Base-by-base conservation (phyloP, 2,888 invertebrate genomes). In the Aplocera efformata region DNA sequence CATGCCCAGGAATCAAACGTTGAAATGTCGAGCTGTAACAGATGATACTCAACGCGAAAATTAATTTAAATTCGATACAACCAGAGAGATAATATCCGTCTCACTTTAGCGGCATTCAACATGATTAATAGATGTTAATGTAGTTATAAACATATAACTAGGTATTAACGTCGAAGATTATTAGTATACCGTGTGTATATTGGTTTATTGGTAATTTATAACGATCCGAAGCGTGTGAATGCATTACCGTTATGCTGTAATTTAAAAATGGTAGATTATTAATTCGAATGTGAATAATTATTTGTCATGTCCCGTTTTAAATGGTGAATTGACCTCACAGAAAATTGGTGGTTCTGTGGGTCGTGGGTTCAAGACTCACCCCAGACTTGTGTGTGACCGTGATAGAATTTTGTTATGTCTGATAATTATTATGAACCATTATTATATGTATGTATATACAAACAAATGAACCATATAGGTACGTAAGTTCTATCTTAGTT, bases 41-140 rank as follows among this genome's bases (percentile, higher is more conserved):
- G n/a, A n/a, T n/a, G n/a, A n/a, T n/a, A 17, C 3, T 17, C 13
- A 17, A 17, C 13, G 13, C 13, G 13, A 17, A 17, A 17, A 17
- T 17, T 17, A 17, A 17, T 17, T 17, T 3, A 17, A 17, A 17
- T 17, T 17, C 23, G 29, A 31, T 36, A 23, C 22, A 39, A 28
- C 32, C 20, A 29, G 23, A 40, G 34, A 36, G 36, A 35, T 26
- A 32, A 39, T 32, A 26, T 25, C 66, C 70, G 67, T 63, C 58
- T 63, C 63, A 68, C 62, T 67, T 66, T 68, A 74, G 73, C 67
- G 68, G 61, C 55, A 52, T 64, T 43, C 48, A 51, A 53, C 61
- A 70, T 77, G 74, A 80, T 79, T 72, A 74, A 81, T 79, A 60
- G 67, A 65, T 66, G 73, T 70, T 76, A 78, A 72, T 72, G 61